Conservation (phyloP, 2,888 invertebrate species). For the Rhaphigaster nebulosa region DNA sequence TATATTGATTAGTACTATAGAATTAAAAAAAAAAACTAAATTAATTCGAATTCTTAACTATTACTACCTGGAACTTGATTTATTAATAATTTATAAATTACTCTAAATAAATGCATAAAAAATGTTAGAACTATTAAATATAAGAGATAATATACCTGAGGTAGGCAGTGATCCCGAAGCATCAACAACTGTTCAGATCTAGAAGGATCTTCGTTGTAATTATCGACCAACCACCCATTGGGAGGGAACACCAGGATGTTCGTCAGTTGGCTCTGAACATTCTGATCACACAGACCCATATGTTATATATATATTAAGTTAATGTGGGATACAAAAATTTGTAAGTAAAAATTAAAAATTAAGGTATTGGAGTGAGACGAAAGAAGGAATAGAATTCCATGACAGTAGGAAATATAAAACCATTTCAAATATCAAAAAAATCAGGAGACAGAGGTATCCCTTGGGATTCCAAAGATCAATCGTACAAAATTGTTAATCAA, state of each 20-base stretch:
- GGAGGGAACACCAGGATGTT: slow-evolving; percentile 91
- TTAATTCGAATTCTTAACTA: too few relatives aligned
- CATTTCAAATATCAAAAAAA: too few relatives aligned
- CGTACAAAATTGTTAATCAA: too few relatives aligned
- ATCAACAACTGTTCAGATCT: slow-evolving; percentile 81
- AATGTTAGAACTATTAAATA: not conserved
- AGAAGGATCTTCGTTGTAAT: slow-evolving; percentile 71
- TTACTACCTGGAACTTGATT: too few relatives aligned
- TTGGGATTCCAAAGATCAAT: too few relatives aligned
- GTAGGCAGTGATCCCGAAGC: slow-evolving; percentile 85
- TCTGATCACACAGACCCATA: slow-evolving; percentile 69
- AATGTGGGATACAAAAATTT: not conserved
- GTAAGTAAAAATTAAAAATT: not conserved
- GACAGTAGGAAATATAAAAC: too few relatives aligned
- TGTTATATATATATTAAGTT: too few relatives aligned
- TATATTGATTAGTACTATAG: too few relatives aligned
- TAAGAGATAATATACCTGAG: slow-evolving; percentile 73
- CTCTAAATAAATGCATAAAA: not conserved
- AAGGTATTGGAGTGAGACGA: too few relatives aligned
- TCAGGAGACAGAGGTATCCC: too few relatives aligned
- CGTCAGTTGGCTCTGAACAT: slow-evolving; percentile 83
- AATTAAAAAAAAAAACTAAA: too few relatives aligned
- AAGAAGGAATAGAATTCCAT: too few relatives aligned
- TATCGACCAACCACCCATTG: slow-evolving; percentile 90
- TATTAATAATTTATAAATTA: not conserved